Base-by-base conservation (phyloP, 2,888 invertebrate species). In the Amblyjoppa proteus region DNA sequence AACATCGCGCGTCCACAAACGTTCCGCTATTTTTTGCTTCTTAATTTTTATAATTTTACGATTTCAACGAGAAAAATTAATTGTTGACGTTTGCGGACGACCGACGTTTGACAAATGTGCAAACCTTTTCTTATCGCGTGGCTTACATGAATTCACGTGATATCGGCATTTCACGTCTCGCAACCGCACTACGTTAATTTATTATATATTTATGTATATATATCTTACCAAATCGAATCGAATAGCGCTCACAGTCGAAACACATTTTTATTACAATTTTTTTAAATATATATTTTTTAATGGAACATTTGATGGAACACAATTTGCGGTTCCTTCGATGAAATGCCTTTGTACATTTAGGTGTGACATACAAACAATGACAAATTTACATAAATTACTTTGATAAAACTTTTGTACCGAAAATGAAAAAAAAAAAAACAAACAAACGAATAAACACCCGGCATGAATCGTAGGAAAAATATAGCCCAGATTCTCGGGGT, bases 281-380 rank as follows among this genome's bases (percentile, higher is more conserved):
- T 31, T 20, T 34, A 64, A 41, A 68, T 25, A 38, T 49, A 34
- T 9, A 9, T 38, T 20, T 38, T 20, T 71, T 68, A 66, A 71
- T 61, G 45, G 68, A 38, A 68, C 53, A 38, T 11, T 11, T 83
- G 58, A 34, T 41, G 58, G 56, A 83, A 82, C 75, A 41, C 11
- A 64, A 81, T 49, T 61, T 49, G 81, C 71, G 79, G 81, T 73
- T 84, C 75, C 53, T 64, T 61, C 68, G 9, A 83, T 81, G 80
- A 87, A 88, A 85, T 87, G 87, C 87, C 87, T 90, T 91, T 89
- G 81, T 89, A 90, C 87, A 89, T 89, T 85, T 87, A 89, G 89
- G 89, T 91, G 89, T 89, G 88, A 91, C 84, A 90, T 87, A 88
- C 70, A 85, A 86, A 88, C 75, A 83, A 87, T 87, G 84, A 64